Evolutionary conservation across 1,140 invertebrate genomes (phyloP), one percentile per base, ranked within the genome.

Genomic region (Hylaeus anthracinus): DNA sequence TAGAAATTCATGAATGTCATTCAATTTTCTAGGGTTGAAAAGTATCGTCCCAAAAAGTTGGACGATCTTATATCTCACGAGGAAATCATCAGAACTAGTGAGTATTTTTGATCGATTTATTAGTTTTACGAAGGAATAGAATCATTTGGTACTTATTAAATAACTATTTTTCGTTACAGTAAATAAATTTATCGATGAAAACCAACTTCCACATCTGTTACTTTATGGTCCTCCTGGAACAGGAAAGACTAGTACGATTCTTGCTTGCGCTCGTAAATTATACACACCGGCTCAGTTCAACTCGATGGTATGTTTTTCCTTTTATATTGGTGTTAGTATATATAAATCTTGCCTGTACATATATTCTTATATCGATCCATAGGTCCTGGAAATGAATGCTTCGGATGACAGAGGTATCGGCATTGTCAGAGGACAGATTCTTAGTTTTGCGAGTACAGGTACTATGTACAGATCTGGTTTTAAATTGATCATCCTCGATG

Each of bases 161-260:
- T 51, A 51, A 56, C 15, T 63, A 64, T 83, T 61, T 77, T 72
- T 86, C 89, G 90, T 96, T 95, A 79, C 91, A 99, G 98, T 99
- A 86, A 96, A 96, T 80, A 97, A 97, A 92, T 99, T 99, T 92
- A 98, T 99, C 66, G 95, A 96, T 80, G 97, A 98, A 91, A 96
- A 99, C 91, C 96, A 98, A 84, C 92, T 99, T 58, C 99, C 99
- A 3, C 99, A 99, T 95, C 94, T 99, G 48, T 93, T 99, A 26
- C 98, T 99, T 85, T 99, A 99, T 95, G 99, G 99, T 2, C 99
- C 99, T 60, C 99, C 99, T 10, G 99, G 99, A 69, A 99, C 99
- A 66, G 99, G 99, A 39, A 99, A 99, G 95, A 99, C 99, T 0
- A 99, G 97, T 87, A 99, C 99, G 37, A 99, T 99, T 87, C 94